Conservation (phyloP, 2,113 vertebrate species). For the Laterallus jamaicensis region DNA sequence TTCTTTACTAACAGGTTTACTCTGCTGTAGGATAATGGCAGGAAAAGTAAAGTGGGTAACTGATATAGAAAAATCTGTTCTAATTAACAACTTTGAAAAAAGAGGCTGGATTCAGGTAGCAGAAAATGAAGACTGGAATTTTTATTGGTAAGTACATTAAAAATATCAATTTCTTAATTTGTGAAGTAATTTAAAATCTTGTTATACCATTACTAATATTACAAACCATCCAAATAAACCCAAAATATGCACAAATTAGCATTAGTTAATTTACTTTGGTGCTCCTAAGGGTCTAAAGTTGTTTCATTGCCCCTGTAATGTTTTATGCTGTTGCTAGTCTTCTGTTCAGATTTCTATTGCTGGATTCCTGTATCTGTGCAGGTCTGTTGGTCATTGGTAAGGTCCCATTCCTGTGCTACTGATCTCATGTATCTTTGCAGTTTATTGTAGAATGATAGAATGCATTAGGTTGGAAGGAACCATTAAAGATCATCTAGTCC, state of each 20-base stretch:
- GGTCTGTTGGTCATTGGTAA: not conserved
- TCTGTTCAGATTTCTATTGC: not conserved
- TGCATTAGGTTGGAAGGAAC: too few relatives aligned
- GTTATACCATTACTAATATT: not conserved
- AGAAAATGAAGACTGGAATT: conserved; percentile 96
- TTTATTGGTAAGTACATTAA: conserved; percentile 86
- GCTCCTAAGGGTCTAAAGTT: not conserved
- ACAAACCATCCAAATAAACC: not conserved
- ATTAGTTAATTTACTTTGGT: not conserved
- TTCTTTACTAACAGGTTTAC: not conserved
- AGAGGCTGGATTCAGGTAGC: conserved; percentile 93
- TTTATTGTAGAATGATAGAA: not conserved
- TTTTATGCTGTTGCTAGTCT: not conserved
- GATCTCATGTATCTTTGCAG: not conserved
- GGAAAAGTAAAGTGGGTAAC: conserved; percentile 98
- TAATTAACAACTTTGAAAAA: conserved; percentile 99
- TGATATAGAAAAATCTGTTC: conserved; percentile 97
- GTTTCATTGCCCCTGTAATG: not conserved
- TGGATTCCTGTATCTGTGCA: not conserved
- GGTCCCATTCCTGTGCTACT: not conserved
- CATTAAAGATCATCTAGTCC: too few relatives aligned
- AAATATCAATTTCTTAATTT: not conserved
- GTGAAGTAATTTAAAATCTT: not conserved
- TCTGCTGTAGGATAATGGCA: conserved; percentile 81
- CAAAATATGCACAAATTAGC: not conserved